phyloP scores from a whole-genome alignment of 2,113 vertebrate genomes.

The Odocoileus hemionus region DNA sequence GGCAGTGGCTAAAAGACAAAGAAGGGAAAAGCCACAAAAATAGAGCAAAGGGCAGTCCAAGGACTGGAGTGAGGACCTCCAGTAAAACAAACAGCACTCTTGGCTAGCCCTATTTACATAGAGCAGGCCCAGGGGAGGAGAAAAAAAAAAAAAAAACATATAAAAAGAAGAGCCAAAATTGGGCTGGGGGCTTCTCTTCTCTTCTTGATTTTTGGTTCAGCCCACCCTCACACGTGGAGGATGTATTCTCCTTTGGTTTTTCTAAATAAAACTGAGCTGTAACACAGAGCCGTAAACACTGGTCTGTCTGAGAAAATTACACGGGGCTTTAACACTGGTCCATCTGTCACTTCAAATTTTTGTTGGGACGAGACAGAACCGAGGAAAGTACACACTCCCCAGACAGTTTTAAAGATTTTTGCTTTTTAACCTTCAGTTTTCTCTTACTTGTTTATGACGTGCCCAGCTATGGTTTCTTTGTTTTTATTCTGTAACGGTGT shows the following conservation, averaged over 20 bases:
- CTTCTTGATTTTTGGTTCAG: not conserved
- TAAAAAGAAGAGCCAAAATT: not conserved
- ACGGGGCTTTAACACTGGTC: not conserved
- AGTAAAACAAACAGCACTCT: not conserved
- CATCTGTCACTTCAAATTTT: not conserved
- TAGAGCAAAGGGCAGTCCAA: not conserved
- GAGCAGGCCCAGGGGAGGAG: not conserved
- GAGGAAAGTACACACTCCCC: not conserved
- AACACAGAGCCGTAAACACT: not conserved
- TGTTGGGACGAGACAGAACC: not conserved
- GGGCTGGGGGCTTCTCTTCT: not conserved
- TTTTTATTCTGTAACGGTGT: not conserved
- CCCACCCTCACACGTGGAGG: not conserved
- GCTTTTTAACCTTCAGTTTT: not conserved
- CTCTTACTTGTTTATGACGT: not conserved
- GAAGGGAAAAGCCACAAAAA: not conserved
- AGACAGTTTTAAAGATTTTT: not conserved
- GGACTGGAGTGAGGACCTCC: not conserved
- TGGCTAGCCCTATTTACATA: not conserved
- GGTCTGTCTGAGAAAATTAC: not conserved
- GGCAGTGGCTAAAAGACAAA: not conserved
- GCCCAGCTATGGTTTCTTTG: not conserved
- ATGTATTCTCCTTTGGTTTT: not conserved
- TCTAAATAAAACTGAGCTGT: not conserved
- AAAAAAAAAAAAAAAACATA: not conserved